Percentiles rank a stretch among this genome's conserved stretches.
Evolutionary conservation across 2,888 invertebrate genomes (phyloP).

Genomic region (Drosophila recens): DNA sequence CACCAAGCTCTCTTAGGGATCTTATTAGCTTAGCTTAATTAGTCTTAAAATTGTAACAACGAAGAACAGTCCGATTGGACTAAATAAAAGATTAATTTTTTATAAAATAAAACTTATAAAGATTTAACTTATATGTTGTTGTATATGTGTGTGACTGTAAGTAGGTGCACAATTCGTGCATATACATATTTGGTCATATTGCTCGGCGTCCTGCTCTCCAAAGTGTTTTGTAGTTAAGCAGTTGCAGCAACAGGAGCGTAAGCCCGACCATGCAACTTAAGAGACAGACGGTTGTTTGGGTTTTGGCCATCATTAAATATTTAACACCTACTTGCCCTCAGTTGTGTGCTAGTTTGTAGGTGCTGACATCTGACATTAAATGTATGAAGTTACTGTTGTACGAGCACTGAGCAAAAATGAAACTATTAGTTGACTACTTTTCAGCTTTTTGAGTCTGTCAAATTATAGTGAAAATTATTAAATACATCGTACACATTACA

Average conservation of each 20-base stretch:
- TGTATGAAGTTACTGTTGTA: background rate
- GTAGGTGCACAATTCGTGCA: conserved; percentile 21
- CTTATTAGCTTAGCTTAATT: background rate
- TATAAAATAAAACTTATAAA: too few species aligned
- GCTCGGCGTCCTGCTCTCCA: conserved; percentile 1
- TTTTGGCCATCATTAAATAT: conserved; percentile 67
- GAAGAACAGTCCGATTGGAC: background rate
- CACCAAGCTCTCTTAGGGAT: background rate
- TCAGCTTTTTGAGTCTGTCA: background rate
- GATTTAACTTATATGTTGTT: background rate
- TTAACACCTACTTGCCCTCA: conserved; percentile 64
- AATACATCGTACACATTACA: background rate
- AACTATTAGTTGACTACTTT: background rate
- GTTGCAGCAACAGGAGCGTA: conserved; percentile 44
- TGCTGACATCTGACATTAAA: background rate
- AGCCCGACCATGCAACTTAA: conserved; percentile 19
- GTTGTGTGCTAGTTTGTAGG: conserved; percentile 23
- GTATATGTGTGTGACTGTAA: conserved; percentile 2
- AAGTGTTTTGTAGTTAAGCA: conserved; percentile 54
- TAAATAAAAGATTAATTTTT: background rate
- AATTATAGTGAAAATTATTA: background rate
- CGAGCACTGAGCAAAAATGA: background rate
- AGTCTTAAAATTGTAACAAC: background rate
- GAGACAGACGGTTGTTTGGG: conserved; percentile 35
- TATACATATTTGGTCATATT: conserved; percentile 24